A percentile compares a stretch with the other conserved stretches of the same genome.
Evolutionary conservation across 2,797 vertebrate species (phyloP).

Genomic region (Tympanoctomys barrerae): DNA sequence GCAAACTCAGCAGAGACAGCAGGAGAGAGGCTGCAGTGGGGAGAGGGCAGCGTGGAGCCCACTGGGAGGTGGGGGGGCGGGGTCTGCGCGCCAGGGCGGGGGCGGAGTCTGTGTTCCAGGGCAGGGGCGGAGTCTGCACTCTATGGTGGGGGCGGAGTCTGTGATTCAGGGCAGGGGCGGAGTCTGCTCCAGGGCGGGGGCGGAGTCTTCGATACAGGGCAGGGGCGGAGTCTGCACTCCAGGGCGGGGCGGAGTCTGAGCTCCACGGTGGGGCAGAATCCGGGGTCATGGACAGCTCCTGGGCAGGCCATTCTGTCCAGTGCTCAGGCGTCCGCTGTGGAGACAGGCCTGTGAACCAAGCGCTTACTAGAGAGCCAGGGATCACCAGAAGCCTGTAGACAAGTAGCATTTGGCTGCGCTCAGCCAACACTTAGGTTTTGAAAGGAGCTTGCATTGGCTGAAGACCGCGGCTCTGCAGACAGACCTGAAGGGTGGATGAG

Average conservation of each 20-base stretch:
- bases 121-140: no score
- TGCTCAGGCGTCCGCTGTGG: neutral
- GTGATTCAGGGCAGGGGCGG: neutral
- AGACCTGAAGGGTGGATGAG: neutral
- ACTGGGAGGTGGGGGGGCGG: neutral
- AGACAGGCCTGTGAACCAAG: neutral
- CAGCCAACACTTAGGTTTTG: neutral
- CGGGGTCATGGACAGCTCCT: no score
- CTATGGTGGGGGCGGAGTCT: neutral
- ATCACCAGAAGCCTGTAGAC: neutral
- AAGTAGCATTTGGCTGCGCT: neutral
- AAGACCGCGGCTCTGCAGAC: neutral
- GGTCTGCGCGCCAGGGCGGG: neutral
- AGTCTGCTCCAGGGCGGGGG: neutral
- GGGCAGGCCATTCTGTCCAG: neutral
- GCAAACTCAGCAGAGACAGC: conserved; percentile 14
- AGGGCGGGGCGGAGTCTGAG: neutral
- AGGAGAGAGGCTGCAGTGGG: neutral
- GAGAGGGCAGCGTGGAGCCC: neutral
- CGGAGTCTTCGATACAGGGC: no score
- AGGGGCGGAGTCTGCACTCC: no score
- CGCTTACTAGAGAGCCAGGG: neutral
- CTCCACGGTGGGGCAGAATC: neutral
- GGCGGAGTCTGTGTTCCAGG: neutral
- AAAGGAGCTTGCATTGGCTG: neutral